A percentile compares a stretch with the other conserved stretches of the same genome.
phyloP scores from a whole-genome alignment of 2,888 invertebrate genomes.

The Rhagium mordax region DNA sequence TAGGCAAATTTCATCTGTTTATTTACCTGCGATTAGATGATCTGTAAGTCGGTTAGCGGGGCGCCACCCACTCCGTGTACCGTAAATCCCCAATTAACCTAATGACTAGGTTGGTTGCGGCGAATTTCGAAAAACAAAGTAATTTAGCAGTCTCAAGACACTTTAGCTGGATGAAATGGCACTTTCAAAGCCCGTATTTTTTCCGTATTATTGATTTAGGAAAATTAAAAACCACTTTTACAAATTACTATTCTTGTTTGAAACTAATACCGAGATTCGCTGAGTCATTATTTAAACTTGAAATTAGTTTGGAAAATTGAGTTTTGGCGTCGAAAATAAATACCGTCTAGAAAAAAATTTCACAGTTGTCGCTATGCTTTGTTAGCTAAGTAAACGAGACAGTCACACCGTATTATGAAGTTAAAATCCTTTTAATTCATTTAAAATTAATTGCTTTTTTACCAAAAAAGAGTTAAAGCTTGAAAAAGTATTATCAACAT shows the following conservation, averaged over 20 bases:
- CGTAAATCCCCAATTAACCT: slow-evolving; percentile 53
- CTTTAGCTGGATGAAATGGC: slow-evolving; percentile 59
- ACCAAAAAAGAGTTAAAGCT: slow-evolving; percentile 29
- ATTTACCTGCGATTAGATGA: neutral
- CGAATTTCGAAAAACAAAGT: slow-evolving; percentile 56
- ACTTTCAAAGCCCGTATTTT: slow-evolving; percentile 53
- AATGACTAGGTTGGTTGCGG: slow-evolving; percentile 55
- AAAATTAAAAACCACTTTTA: slow-evolving; percentile 61
- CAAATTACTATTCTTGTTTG: slow-evolving; percentile 53
- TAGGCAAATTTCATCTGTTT: neutral
- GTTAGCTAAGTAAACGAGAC: slow-evolving; percentile 57
- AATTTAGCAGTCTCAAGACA: slow-evolving; percentile 56
- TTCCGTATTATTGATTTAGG: slow-evolving; percentile 58
- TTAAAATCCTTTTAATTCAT: slow-evolving; percentile 43
- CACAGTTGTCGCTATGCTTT: slow-evolving; percentile 59
- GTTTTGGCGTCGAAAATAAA: slow-evolving; percentile 59
- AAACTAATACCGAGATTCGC: slow-evolving; percentile 53
- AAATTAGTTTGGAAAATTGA: slow-evolving; percentile 59
- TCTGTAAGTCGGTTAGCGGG: neutral
- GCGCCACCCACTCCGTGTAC: slow-evolving; percentile 33
- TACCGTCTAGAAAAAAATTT: slow-evolving; percentile 60
- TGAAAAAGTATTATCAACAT: slow-evolving; percentile 5
- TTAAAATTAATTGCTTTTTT: slow-evolving; percentile 48
- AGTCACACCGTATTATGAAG: slow-evolving; percentile 46
- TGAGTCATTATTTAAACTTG: slow-evolving; percentile 60